Evolutionary conservation across 2,113 vertebrate species (phyloP), one percentile per base, ranked within the genome.

Genomic region (Rynchops niger): DNA sequence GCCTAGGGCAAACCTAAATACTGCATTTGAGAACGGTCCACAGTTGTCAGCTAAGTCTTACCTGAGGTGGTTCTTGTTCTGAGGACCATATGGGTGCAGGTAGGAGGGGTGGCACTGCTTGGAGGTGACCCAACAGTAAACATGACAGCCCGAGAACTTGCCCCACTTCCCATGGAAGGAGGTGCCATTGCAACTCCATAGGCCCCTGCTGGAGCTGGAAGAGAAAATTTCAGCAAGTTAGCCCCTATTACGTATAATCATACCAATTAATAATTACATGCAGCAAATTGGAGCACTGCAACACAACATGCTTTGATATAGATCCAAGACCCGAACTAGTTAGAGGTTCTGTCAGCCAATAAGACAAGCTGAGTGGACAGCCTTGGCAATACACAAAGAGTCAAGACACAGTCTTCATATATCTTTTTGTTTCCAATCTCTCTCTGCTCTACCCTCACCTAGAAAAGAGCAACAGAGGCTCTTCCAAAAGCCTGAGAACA

Each of bases 61-160:
- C 99, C 99, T 98, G 99, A 99, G 84, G 99, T 99, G 93, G 99
- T 99, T 95, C 99, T 99, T 26, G 99, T 98, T 78, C 99, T 98
- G 76, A 99, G 98, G 96, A 98, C 98, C 97, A 99, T 98, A 34
- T 99, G 99, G 91, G 99, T 98, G 98, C 99, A 99, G 77, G 99
- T 97, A 3, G 99, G 99, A 90, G 99, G 99, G 9, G 98, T 99
- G 94, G 98, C 98, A 52, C 99, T 99, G 94, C 98, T 99, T 6
- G 99, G 99, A 70, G 99, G 99, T 26, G 99, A 99, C 26, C 99
- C 99, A 58, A 99, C 99, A 4, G 99, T 99, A 96, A 99, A 99
- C 20, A 99, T 98, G 73, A 99, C 99, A 34, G 98, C 98, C 34
- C 98, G 98, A 49, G 99, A 98, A 96, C 98, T 98, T 1, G 96